Evolutionary conservation across 2,113 vertebrate genomes (phyloP).

Genomic region (Laterallus jamaicensis): DNA sequence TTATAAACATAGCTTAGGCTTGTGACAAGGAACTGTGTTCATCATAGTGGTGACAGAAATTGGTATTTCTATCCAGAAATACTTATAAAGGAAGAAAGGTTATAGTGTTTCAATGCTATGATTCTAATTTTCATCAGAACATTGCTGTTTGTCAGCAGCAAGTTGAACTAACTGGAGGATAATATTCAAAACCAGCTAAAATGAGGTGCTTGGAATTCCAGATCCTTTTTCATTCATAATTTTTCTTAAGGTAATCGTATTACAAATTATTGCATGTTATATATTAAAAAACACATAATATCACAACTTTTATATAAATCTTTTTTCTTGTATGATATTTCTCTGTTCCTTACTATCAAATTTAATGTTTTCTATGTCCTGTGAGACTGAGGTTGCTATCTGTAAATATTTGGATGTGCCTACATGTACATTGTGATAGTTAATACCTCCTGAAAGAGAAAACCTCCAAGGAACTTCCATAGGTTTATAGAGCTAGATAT

Average conservation of each 20-base stretch:
- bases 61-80: not conserved
- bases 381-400: not conserved
- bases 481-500: not conserved
- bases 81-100: not conserved
- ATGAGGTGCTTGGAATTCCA: not conserved
- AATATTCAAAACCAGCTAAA: not conserved
- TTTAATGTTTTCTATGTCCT: not conserved
- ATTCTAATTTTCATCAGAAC: not conserved
- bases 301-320: not conserved
- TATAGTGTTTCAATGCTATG: fast-evolving
- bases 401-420: not conserved
- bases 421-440: not conserved
- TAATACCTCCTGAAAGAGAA: not conserved
- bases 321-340: not conserved
- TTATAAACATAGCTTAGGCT: not conserved
- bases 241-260: not conserved
- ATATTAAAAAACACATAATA: not conserved
- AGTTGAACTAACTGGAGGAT: not conserved
- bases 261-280: not conserved
- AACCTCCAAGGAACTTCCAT: not conserved
- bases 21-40: not conserved
- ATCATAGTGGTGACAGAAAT: not conserved
- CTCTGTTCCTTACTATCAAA: not conserved
- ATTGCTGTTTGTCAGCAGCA: not conserved
- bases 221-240: not conserved